Percentiles rank a stretch among this genome's conserved stretches.
Evolutionary conservation across 2,113 vertebrate genomes (phyloP).

Genomic region (Haemorhous mexicanus): DNA sequence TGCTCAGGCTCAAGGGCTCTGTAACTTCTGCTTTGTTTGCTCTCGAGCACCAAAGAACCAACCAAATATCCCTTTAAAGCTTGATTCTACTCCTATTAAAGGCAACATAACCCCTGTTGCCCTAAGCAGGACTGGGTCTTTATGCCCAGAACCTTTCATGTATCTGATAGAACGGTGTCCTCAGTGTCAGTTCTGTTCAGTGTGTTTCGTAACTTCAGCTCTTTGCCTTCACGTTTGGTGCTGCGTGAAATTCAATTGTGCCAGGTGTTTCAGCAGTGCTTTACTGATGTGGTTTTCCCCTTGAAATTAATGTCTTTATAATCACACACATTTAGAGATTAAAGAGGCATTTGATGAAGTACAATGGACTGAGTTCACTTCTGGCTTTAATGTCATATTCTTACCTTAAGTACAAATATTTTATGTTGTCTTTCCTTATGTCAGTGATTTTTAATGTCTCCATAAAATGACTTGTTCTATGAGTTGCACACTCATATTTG

Average conservation of each 20-base stretch:
- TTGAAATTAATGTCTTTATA: conserved; percentile 61
- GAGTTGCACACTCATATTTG: conserved; percentile 69
- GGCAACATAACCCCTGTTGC: neutral
- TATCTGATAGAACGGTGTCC: neutral
- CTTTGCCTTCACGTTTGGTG: neutral
- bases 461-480: conserved; percentile 59
- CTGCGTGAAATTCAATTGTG: conserved; percentile 49
- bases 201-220: neutral
- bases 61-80: neutral
- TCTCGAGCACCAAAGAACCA: neutral
- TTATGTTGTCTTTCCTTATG: conserved; percentile 56
- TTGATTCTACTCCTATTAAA: neutral
- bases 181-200: neutral
- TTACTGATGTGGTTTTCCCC: conserved; percentile 41
- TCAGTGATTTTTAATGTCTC: conserved; percentile 59
- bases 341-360: conserved; percentile 61
- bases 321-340: conserved; percentile 65
- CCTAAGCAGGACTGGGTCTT: neutral
- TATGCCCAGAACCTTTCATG: neutral
- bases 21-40: neutral
- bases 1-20: neutral
- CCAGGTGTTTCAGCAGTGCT: neutral
- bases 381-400: conserved; percentile 55
- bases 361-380: conserved; percentile 54
- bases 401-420: conserved; percentile 64